Conservation (phyloP, 2,113 vertebrate species). For the Mirounga angustirostris region DNA sequence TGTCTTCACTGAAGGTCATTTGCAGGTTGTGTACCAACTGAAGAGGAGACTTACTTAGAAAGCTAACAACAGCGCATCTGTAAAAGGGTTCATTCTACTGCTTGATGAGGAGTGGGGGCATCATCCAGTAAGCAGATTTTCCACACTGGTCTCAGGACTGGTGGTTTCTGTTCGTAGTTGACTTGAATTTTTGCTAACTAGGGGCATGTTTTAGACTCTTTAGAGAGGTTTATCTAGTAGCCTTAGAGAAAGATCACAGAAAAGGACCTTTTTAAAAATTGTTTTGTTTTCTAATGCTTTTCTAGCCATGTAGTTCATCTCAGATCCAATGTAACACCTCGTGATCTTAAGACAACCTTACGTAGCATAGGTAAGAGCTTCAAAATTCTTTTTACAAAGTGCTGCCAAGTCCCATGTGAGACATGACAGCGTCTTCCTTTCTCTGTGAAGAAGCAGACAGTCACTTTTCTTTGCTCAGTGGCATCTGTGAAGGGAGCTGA, state of each 20-base stretch:
- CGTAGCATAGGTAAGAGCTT: not conserved
- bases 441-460: not conserved
- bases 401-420: not conserved
- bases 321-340: too few species aligned
- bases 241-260: not conserved
- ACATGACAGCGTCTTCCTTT: not conserved
- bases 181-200: not conserved
- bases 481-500: not conserved
- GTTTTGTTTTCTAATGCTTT: not conserved
- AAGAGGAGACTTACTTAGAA: not conserved
- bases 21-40: not conserved
- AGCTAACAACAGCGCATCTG: not conserved
- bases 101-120: not conserved
- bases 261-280: not conserved
- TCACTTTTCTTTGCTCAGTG: not conserved
- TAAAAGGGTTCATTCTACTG: not conserved
- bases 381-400: not conserved
- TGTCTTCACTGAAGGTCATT: not conserved
- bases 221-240: not conserved
- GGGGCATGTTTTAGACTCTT: not conserved
- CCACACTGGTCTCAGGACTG: not conserved
- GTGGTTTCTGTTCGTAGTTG: not conserved
- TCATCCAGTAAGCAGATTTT: not conserved
- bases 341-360: not conserved
- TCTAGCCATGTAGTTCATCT: not conserved